Percentiles rank a stretch among this genome's conserved stretches.
Evolutionary conservation across 2,113 vertebrate genomes (phyloP).

Genomic region (Xyrauchen texanus): DNA sequence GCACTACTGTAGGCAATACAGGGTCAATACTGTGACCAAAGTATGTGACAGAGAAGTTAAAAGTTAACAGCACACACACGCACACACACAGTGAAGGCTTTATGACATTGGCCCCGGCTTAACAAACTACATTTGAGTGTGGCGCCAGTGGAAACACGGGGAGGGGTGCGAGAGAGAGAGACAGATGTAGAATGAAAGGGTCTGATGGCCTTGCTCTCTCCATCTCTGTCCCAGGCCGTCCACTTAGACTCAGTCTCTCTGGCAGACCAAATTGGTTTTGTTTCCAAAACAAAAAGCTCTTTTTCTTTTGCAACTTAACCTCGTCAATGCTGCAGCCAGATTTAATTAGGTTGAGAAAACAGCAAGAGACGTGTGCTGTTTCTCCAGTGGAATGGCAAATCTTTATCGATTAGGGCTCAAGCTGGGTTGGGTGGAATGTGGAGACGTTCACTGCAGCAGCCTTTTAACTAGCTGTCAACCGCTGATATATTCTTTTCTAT

Average conservation of each 20-base stretch:
- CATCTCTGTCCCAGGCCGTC: not conserved
- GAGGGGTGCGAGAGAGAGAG: not conserved
- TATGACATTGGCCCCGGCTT: conserved; percentile 54
- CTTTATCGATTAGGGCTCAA: not conserved
- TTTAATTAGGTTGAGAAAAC: conserved; percentile 17
- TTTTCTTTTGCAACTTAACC: conserved; percentile 18
- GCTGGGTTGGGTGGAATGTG: too few species aligned
- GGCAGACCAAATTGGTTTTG: conserved; percentile 49
- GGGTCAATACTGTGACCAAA: conserved; percentile 60
- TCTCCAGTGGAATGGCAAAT: conserved; percentile 2
- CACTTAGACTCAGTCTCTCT: conserved; percentile 37
- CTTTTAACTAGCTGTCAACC: too few species aligned
- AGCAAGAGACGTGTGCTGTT: not conserved
- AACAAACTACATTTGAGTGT: conserved; percentile 64
- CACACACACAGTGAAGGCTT: conserved; percentile 54
- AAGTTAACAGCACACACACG: conserved; percentile 51
- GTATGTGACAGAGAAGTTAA: conserved; percentile 63
- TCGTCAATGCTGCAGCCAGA: not conserved
- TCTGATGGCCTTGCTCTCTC: conserved; percentile 2
- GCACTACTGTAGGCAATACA: conserved; percentile 55
- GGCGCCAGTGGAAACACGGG: conserved; percentile 60
- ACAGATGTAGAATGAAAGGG: not conserved
- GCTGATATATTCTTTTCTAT: too few species aligned
- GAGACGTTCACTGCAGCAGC: too few species aligned
- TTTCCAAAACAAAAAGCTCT: conserved; percentile 50